Conservation (phyloP, 2,888 invertebrate genomes). For the Anodontia alba region DNA sequence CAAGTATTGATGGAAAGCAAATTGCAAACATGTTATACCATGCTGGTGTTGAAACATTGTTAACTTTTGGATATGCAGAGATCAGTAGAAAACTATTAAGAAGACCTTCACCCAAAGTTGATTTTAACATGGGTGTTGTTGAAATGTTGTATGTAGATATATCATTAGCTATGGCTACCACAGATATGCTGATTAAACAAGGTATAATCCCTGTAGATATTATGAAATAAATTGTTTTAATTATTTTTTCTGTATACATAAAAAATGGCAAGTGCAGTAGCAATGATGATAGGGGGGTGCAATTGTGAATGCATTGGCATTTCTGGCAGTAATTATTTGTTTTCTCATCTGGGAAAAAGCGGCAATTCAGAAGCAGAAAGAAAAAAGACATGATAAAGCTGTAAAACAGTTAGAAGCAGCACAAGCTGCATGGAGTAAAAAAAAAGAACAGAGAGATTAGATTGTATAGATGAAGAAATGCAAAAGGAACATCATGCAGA, state of each 20-base stretch:
- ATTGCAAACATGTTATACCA: constrained; percentile 18
- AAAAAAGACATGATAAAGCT: constrained; percentile 48
- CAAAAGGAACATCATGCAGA: constrained; percentile 32
- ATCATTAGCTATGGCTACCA: constrained; percentile 22
- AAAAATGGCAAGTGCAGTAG: constrained; percentile 44
- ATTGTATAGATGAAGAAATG: not conserved
- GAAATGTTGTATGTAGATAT: constrained; percentile 29
- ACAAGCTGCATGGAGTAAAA: constrained; percentile 32
- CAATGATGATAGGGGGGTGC: constrained; percentile 2
- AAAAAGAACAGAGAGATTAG: constrained; percentile 5
- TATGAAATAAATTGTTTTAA: constrained; percentile 23
- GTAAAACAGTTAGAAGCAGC: constrained; percentile 47
- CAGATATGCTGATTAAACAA: constrained; percentile 22
- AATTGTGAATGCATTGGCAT: constrained; percentile 16
- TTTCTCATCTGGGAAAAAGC: constrained; percentile 19
- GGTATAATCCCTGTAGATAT: constrained; percentile 12
- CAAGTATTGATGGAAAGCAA: not conserved
- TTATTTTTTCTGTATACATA: constrained; percentile 2
- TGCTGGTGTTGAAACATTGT: constrained; percentile 31
- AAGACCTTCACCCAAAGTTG: constrained; percentile 33
- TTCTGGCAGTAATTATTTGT: constrained; percentile 27
- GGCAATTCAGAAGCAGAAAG: constrained; percentile 29
- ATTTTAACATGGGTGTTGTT: constrained; percentile 42
- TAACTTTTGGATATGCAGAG: constrained; percentile 39
- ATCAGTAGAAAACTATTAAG: constrained; percentile 33